Evolutionary conservation across 2,888 invertebrate genomes (phyloP).

Genomic region (Scelioninae gen. 2): DNA sequence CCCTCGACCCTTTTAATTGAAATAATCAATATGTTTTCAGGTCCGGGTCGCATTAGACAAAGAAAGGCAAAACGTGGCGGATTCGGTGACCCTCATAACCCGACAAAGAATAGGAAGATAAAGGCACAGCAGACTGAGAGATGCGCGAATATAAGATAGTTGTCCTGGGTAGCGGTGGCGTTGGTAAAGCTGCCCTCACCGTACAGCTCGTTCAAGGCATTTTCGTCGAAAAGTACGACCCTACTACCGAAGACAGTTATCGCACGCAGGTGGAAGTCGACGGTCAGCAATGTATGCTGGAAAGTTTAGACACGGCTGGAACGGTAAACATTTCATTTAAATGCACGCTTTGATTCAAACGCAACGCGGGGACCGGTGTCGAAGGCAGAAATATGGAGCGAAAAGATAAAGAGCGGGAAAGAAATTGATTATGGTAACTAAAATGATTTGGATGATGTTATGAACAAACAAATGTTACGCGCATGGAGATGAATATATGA

Average conservation of each 20-base stretch:
- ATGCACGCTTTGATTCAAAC: background rate
- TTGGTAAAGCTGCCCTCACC: constrained; percentile 98
- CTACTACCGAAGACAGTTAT: constrained; percentile 99
- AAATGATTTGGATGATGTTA: too few species aligned
- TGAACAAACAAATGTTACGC: too few species aligned
- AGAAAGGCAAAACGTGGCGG: constrained; percentile 72
- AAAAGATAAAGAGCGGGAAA: background rate
- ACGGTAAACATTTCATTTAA: constrained; percentile 80
- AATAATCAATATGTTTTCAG: constrained; percentile 64
- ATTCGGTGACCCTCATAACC: constrained; percentile 73
- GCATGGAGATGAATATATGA: too few species aligned
- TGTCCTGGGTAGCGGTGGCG: constrained; percentile 99
- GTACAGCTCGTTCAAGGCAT: constrained; percentile 99
- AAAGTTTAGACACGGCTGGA: constrained; percentile 99
- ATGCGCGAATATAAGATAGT: constrained; percentile 99
- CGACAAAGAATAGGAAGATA: constrained; percentile 64
- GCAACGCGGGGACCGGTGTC: background rate
- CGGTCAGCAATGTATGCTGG: constrained; percentile 99
- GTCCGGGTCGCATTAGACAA: constrained; percentile 67
- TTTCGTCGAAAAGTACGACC: constrained; percentile 99
- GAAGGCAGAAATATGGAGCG: background rate
- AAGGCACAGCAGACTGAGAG: constrained; percentile 68
- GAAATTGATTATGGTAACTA: too few species aligned
- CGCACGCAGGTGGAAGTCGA: constrained; percentile 99
- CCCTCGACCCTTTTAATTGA: constrained; percentile 41